phyloP scores from a whole-genome alignment of 2,888 invertebrate species.

The Drosophila subquinaria region DNA sequence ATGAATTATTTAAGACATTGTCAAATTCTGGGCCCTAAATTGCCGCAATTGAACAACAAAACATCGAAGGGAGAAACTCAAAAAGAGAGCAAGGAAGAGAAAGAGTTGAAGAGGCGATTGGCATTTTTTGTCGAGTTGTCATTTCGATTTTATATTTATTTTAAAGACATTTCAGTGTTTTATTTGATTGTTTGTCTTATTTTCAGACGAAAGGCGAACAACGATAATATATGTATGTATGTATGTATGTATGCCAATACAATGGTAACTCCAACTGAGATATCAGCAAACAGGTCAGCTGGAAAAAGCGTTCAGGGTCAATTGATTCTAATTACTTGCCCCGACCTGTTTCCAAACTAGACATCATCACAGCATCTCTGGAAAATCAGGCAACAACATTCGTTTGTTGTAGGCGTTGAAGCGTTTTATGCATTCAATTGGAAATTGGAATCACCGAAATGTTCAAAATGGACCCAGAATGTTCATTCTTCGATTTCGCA shows the following conservation, averaged over 20 bases:
- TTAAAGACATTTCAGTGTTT: constrained; percentile 44
- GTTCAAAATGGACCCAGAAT: neutral
- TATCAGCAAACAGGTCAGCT: constrained; percentile 67
- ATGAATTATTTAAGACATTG: constrained; percentile 46
- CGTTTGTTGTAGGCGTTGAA: constrained; percentile 51
- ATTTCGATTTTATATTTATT: constrained; percentile 46
- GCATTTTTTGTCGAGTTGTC: constrained; percentile 35
- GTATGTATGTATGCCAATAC: constrained; percentile 32
- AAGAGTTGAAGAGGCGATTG: neutral
- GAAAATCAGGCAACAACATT: constrained; percentile 18
- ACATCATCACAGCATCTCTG: constrained; percentile 7
- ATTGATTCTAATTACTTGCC: constrained; percentile 70
- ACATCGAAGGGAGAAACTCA: neutral
- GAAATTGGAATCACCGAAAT: constrained; percentile 53
- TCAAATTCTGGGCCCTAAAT: constrained; percentile 13
- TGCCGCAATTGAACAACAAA: constrained; percentile 18
- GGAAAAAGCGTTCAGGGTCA: constrained; percentile 74
- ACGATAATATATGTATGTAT: constrained; percentile 14
- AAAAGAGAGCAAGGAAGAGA: neutral
- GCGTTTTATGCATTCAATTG: constrained; percentile 61
- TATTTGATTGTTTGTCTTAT: constrained; percentile 46
- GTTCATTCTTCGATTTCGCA: neutral
- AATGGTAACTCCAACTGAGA: constrained; percentile 36
- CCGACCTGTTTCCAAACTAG: constrained; percentile 38
- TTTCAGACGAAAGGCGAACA: constrained; percentile 1